Percentiles rank a stretch among this genome's conserved stretches.
These are phyloP conservation scores for Zonotrichia albicollis DNA, from an alignment of 2,797 vertebrate species.

Conservation along the genomic window DNA sequence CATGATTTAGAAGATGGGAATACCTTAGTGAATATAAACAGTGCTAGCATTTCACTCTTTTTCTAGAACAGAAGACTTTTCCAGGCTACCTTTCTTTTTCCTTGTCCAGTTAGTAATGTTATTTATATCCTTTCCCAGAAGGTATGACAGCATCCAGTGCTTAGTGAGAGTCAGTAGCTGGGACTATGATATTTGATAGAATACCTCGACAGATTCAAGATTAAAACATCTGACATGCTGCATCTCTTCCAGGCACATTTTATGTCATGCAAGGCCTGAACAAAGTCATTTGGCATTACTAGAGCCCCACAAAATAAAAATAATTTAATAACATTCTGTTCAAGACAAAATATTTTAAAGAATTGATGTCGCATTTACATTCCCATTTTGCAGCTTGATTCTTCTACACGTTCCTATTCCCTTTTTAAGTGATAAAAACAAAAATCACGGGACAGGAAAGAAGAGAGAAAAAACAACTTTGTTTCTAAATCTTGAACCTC, in stretches of 20 bases:
- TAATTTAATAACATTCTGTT: neutral
- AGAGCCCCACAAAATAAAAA: neutral
- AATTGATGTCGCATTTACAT: neutral
- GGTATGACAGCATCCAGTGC: neutral
- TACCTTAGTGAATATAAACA: neutral
- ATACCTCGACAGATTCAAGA: neutral
- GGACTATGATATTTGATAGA: neutral
- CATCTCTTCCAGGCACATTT: neutral
- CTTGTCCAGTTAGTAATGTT: neutral
- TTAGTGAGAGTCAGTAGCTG: neutral
- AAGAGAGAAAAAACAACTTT: neutral
- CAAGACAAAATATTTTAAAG: neutral
- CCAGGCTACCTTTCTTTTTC: neutral
- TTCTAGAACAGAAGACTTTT: neutral
- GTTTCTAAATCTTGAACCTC: neutral
- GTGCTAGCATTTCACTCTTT: neutral
- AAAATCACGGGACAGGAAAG: neutral
- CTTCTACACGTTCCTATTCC: neutral
- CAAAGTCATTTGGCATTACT: neutral
- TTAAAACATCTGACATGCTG: neutral
- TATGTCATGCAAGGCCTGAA: neutral
- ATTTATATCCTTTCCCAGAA: neutral
- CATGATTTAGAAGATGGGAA: neutral
- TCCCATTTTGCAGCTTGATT: neutral
- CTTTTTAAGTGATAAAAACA: neutral